Conservation (phyloP, 2,888 invertebrate genomes). For the Trichogramma dendrolimi region DNA sequence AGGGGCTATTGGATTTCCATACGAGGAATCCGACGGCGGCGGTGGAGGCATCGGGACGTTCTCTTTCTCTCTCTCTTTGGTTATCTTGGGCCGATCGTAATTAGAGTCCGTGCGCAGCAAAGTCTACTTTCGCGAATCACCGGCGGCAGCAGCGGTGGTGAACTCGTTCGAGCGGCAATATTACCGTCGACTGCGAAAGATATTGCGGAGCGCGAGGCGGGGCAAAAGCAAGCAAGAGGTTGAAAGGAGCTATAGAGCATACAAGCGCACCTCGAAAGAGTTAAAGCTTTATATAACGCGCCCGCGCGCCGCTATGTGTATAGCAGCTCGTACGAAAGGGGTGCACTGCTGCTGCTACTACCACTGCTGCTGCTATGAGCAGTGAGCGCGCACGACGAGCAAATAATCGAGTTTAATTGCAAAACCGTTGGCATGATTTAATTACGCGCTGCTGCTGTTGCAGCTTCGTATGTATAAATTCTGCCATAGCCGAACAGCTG, state of each 20-base stretch:
- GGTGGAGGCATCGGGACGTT: neutral
- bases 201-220: slow-evolving; percentile 35
- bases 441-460: slow-evolving; percentile 41
- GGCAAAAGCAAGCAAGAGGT: slow-evolving; percentile 19
- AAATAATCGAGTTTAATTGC: slow-evolving; percentile 54
- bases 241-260: slow-evolving; percentile 28
- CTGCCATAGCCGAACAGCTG: slow-evolving; percentile 21
- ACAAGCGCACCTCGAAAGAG: slow-evolving; percentile 40
- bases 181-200: slow-evolving; percentile 41
- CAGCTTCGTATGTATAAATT: slow-evolving; percentile 16
- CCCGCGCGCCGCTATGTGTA: no score
- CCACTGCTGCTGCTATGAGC: slow-evolving; percentile 10
- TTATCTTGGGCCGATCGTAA: slow-evolving; percentile 36
- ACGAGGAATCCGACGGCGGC: slow-evolving; percentile 11
- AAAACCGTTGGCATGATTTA: slow-evolving; percentile 53
- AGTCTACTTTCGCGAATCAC: slow-evolving; percentile 41
- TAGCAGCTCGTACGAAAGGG: no score
- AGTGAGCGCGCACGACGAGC: slow-evolving; percentile 45
- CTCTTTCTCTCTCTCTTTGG: slow-evolving; percentile 4
- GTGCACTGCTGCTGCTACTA: slow-evolving; percentile 18
- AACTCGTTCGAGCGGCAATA: slow-evolving; percentile 38
- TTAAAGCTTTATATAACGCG: slow-evolving; percentile 38
- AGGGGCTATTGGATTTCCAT: slow-evolving; percentile 20
- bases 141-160: slow-evolving; percentile 22
- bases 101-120: slow-evolving; percentile 35